phyloP scores from a whole-genome alignment of 1,140 invertebrate genomes.

The Dreissena rostriformis region DNA sequence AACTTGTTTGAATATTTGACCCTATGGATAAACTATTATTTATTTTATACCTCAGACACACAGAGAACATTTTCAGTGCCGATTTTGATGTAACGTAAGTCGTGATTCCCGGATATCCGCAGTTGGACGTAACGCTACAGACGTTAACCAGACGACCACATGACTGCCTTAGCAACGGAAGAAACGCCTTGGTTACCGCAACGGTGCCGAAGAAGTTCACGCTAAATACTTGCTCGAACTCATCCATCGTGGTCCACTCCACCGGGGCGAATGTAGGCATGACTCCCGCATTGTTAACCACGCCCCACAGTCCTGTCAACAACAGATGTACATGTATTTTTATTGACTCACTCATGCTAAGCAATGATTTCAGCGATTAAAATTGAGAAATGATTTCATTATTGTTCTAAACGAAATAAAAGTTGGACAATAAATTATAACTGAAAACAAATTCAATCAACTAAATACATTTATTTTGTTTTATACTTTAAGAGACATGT shows the following conservation, averaged over 20 bases:
- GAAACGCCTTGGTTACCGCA: conserved; percentile 62
- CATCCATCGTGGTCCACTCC: conserved; percentile 61
- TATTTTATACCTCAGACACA: conserved; percentile 35
- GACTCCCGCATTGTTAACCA: conserved; percentile 56
- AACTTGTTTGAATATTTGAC: too few species aligned
- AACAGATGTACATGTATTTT: neutral
- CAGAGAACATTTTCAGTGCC: conserved; percentile 46
- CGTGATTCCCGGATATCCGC: conserved; percentile 30
- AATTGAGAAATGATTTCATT: too few species aligned
- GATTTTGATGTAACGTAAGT: conserved; percentile 51
- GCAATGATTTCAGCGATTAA: too few species aligned
- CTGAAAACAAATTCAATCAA: too few species aligned
- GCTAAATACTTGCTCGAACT: conserved; percentile 56
- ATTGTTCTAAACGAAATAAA: too few species aligned
- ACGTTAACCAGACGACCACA: conserved; percentile 69
- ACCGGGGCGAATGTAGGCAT: conserved; percentile 48
- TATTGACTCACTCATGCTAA: too few species aligned
- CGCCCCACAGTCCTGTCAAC: conserved; percentile 51
- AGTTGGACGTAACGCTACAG: conserved; percentile 57
- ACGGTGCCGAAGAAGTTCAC: conserved; percentile 69
- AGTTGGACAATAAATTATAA: too few species aligned
- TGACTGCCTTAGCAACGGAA: conserved; percentile 65
- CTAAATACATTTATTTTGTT: too few species aligned
- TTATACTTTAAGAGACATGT: too few species aligned
- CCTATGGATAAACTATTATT: too few species aligned